Base-by-base conservation (phyloP, 2,888 invertebrate genomes). In the Cephus spinipes region DNA sequence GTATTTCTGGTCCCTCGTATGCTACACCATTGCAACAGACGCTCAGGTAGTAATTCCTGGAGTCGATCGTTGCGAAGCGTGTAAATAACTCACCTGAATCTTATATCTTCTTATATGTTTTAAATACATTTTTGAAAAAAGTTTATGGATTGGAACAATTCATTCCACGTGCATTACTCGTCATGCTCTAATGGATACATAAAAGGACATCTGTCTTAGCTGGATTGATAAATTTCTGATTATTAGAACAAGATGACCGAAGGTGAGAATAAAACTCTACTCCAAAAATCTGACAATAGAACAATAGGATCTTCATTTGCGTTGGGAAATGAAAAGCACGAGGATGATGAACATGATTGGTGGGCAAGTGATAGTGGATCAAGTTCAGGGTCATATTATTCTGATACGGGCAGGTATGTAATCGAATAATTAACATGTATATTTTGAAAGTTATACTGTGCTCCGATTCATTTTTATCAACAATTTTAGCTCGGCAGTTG, bases 351-450 rank as follows among this genome's bases (percentile, higher is more conserved):
- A 77, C 87, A 89, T 23, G 87, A 89, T 68, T 91, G 91, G 87
- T 91, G 91, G 91, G 90, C 90, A 36, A 91, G 90, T 79, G 91
- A 91, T 40, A 91, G 90, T 80, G 90, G 88, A 73, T 91, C 91
- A 31, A 91, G 89, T 81, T 88, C 89, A 71, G 91, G 88, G 74
- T 91, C 91, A 23, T 91, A 90, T 86, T 91, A 89, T 82, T 91
- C 91, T 0, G 89, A 90, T 34, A 88, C 86, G 40, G 88, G 88
- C 69, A 88, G 91, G 91, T 91, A 83, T 69, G n/a, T 32, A 23
- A 23, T 23, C 6, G 73, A 74, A 79, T 69, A 74, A 68, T 76
- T 73, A 69, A 77, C 6, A 55, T 55, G 34, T 23, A 15, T 68
- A 78, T 33, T 73, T 68, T 78, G 69, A 76, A 79, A 77, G 55